A percentile compares a stretch with the other conserved stretches of the same genome.
phyloP scores from a whole-genome alignment of 2,888 invertebrate genomes.

The Callinectes sapidus region DNA sequence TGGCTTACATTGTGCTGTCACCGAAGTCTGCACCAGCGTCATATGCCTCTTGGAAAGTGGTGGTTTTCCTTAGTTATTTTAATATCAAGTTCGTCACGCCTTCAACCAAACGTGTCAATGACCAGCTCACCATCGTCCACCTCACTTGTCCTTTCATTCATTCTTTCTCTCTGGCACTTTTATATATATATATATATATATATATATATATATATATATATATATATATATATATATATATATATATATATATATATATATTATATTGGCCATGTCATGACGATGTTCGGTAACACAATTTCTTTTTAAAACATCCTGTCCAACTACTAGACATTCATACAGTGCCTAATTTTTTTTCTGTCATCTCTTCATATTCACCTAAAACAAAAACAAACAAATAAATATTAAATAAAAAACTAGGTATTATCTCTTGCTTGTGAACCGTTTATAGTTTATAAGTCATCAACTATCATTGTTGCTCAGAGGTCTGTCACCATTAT shows the following conservation, averaged over 20 bases:
- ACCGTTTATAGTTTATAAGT: background rate
- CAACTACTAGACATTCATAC: background rate
- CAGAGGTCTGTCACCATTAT: background rate
- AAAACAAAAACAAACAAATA: background rate
- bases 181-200: background rate
- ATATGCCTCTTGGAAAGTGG: background rate
- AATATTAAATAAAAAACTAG: no score
- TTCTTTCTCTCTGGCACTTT: background rate
- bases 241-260: no score
- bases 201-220: no score
- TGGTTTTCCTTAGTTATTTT: background rate
- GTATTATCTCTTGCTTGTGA: no score
- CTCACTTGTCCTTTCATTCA: no score
- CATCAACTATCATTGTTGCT: background rate
- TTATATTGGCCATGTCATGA: no score
- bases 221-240: no score
- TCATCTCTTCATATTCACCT: no score
- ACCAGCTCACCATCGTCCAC: background rate
- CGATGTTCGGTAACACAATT: no score
- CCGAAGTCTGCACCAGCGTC: background rate
- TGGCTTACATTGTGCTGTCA: background rate
- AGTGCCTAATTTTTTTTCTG: no score
- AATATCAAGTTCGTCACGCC: background rate
- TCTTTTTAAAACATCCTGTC: no score
- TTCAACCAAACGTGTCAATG: background rate